phyloP scores from a whole-genome alignment of 2,113 vertebrate species.

The Cavia aperea region DNA sequence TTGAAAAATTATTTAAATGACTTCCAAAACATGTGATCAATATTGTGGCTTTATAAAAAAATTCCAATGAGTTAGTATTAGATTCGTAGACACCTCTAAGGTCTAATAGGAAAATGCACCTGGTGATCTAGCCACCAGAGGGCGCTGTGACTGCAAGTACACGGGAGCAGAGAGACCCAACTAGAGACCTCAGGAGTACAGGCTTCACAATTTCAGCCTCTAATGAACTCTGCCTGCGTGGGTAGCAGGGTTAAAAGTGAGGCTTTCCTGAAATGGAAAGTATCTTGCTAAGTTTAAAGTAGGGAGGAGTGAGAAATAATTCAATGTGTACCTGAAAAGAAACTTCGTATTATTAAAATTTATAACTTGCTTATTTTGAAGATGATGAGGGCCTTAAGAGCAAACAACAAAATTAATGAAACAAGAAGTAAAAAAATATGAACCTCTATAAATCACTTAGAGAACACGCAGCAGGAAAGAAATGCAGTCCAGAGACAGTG shows the following conservation, averaged over 20 bases:
- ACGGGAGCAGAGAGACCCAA: fast-evolving
- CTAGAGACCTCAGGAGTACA: fast-evolving
- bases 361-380: not conserved
- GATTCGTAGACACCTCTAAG: not conserved
- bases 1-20: not conserved
- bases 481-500: not conserved
- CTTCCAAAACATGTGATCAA: slow-evolving; percentile 9
- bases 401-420: not conserved
- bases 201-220: not conserved
- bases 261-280: not conserved
- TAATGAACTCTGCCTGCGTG: fast-evolving
- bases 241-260: not conserved
- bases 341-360: not conserved
- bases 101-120: slow-evolving; percentile 1
- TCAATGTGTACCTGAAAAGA: not conserved
- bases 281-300: not conserved
- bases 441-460: not conserved
- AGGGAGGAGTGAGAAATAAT: not conserved
- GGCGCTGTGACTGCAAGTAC: slow-evolving; percentile 4
- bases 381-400: not conserved
- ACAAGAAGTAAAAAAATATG: not conserved
- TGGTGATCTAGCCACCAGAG: slow-evolving; percentile 46
- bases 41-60: not conserved
- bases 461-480: not conserved
- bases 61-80: not conserved